These are phyloP conservation scores for Saxicola maurus DNA, from an alignment of 2,797 vertebrate genomes.

Conservation along the genomic window DNA sequence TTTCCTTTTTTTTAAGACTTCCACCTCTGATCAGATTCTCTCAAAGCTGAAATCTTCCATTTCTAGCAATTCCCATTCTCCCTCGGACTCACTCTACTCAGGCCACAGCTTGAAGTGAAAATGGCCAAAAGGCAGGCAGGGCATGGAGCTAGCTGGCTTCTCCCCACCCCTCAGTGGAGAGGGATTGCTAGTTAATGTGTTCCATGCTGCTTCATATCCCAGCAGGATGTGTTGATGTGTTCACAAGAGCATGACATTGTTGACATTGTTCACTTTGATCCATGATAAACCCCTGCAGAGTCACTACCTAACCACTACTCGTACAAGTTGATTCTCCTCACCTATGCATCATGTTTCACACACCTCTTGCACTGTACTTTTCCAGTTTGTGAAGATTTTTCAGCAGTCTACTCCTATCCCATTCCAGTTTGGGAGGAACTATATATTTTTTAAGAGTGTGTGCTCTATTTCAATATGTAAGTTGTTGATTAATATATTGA, in stretches of 20 bases:
- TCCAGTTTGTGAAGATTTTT: not conserved
- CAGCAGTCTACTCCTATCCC: not conserved
- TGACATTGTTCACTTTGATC: not conserved
- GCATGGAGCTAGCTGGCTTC: not conserved
- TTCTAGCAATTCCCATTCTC: not conserved
- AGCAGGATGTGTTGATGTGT: not conserved
- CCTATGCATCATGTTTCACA: not conserved
- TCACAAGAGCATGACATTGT: not conserved
- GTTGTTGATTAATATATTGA: not conserved
- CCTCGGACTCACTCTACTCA: not conserved
- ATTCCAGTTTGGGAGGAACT: not conserved
- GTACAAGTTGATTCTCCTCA: not conserved
- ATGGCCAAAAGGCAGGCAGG: not conserved
- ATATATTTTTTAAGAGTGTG: not conserved
- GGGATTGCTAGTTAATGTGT: not conserved
- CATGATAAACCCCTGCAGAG: not conserved
- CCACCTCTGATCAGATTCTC: not conserved
- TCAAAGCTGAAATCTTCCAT: not conserved
- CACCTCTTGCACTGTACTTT: not conserved
- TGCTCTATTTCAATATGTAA: not conserved
- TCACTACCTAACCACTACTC: not conserved
- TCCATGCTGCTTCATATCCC: not conserved
- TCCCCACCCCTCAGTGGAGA: not conserved
- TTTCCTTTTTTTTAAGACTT: not conserved
- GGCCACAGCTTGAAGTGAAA: not conserved